phyloP scores from a whole-genome alignment of 2,113 vertebrate genomes.

The Mobula birostris region DNA sequence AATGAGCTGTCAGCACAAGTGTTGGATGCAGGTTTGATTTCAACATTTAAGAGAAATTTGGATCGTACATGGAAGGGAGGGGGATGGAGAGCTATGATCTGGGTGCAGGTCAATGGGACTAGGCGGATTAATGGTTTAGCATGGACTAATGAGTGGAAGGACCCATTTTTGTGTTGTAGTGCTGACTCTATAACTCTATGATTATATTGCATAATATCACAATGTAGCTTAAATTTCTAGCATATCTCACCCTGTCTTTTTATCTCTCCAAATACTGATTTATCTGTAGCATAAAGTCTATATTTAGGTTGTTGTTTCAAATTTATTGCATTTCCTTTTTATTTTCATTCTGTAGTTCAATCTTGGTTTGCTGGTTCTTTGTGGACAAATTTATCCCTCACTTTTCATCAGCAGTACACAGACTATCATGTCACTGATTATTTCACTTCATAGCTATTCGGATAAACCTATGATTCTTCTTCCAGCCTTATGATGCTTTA shows the following conservation, averaged over 20 bases:
- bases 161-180: too few species aligned
- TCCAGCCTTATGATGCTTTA: not conserved
- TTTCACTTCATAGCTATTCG: slow-evolving; percentile 2
- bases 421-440: not conserved
- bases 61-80: too few species aligned
- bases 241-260: not conserved
- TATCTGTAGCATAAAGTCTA: not conserved
- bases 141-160: too few species aligned
- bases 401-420: not conserved
- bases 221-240: not conserved
- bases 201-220: not conserved
- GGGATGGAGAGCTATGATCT: too few species aligned
- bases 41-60: too few species aligned
- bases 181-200: too few species aligned
- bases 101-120: too few species aligned
- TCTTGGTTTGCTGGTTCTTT: not conserved
- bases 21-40: too few species aligned
- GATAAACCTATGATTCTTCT: not conserved
- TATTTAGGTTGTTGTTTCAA: not conserved
- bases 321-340: not conserved
- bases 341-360: slow-evolving; percentile 1
- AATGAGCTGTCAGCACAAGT: too few species aligned
- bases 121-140: too few species aligned
- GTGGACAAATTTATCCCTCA: not conserved
- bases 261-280: not conserved